Evolutionary conservation across 2,888 invertebrate genomes (phyloP), one percentile per base, ranked within the genome.

Genomic region (Nemoura dubitans): DNA sequence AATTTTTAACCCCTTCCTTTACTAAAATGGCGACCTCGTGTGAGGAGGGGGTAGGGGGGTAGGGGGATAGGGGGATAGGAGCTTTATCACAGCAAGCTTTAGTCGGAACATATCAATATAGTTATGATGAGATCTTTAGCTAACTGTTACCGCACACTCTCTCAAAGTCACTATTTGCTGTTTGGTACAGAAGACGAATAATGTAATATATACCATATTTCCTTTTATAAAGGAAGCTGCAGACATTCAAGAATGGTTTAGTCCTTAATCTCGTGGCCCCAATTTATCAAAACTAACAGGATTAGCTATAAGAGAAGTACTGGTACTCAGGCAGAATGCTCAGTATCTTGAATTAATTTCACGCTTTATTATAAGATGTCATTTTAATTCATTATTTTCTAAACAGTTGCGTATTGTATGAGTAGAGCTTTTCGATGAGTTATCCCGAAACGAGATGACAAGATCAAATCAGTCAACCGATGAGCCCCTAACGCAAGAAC

Each of bases 241-340:
- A 59, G 59, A 59, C 21, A 59, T 59, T 59, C 59, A 59, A 21
- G 14, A 59, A 59, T n/a, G 59, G 59, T 59, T 59, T 59, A 59
- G 59, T 59, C 59, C 59, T 59, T 59, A 59, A 59, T 59, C 59
- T 59, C 59, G 16, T 59, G 59, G 59, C 59, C 59, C 59, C 59
- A 59, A 59, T 59, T 59, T 59, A 59, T 59, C 59, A 59, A 59
- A 59, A 7, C 59, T 59, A 59, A 59, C 59, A 59, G 59, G 59
- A 59, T 59, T 59, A 59, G 59, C 14, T 59, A 59, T 59, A 59
- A 59, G 59, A 59, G 59, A 59, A 59, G 14, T 59, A 59, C 59
- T 59, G 14, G 59, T 59, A 59, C 59, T 59, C 59, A 59, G 59
- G 59, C 59, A 59, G 59, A 59, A 59, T 59, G 59, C 14, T 59